Evolutionary conservation across 2,888 invertebrate species (phyloP).

Genomic region (Stenurella melanura): DNA sequence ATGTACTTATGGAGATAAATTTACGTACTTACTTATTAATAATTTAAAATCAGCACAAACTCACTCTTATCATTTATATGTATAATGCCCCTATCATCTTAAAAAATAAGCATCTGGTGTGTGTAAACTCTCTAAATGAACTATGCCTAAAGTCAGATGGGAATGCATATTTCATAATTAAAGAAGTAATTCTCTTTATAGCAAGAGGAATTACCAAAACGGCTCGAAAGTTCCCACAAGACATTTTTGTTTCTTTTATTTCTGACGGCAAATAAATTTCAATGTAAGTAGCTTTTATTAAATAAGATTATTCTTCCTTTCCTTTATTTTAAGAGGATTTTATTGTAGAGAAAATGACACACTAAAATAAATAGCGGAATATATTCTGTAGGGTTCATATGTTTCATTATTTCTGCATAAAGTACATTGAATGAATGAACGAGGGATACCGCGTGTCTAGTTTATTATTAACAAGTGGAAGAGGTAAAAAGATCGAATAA

Average conservation of each 20-base stretch:
- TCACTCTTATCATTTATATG: no score
- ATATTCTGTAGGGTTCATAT: neutral
- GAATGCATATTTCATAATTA: slow-evolving; percentile 37
- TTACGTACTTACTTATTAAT: no score
- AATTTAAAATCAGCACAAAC: no score
- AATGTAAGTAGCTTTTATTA: slow-evolving; percentile 20
- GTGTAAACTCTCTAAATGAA: slow-evolving; percentile 12
- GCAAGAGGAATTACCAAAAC: slow-evolving; percentile 28
- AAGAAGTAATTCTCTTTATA: slow-evolving; percentile 36
- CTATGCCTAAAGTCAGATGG: neutral
- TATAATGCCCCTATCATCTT: neutral
- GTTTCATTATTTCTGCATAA: neutral
- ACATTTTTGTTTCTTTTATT: slow-evolving; percentile 18
- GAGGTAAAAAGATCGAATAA: no score
- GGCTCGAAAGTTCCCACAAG: slow-evolving; percentile 19
- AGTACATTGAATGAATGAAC: no score
- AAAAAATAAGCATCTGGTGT: neutral
- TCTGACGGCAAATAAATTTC: slow-evolving; percentile 31
- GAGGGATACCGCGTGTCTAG: no score
- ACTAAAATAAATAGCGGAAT: neutral
- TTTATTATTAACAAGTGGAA: no score
- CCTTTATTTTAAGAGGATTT: slow-evolving; percentile 16
- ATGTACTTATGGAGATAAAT: no score
- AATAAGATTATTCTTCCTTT: slow-evolving; percentile 13
- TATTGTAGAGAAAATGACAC: neutral